Evolutionary conservation across 2,113 vertebrate genomes (phyloP).

Genomic region (Isichthys henryi): DNA sequence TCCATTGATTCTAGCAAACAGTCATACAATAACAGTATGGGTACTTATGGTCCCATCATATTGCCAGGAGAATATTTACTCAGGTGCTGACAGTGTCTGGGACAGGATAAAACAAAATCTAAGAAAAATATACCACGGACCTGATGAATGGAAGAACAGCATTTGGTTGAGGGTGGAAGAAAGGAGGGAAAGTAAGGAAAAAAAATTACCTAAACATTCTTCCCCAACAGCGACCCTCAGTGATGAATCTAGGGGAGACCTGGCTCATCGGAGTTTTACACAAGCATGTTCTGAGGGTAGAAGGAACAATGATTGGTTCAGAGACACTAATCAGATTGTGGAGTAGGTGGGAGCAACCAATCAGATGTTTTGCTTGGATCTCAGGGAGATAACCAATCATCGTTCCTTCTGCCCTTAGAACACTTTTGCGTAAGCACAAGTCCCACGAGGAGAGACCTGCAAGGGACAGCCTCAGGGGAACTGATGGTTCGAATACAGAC

Average conservation of each 20-base stretch:
- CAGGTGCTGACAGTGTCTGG: background rate
- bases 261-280: too few species aligned
- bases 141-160: background rate
- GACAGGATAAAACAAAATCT: background rate
- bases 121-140: background rate
- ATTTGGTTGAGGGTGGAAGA: background rate
- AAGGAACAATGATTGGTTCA: too few species aligned
- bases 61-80: slow-evolving; percentile 3
- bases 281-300: too few species aligned
- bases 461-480: background rate
- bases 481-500: background rate
- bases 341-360: too few species aligned
- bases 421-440: too few species aligned
- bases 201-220: background rate
- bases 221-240: background rate
- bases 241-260: background rate
- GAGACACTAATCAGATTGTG: too few species aligned
- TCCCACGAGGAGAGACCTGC: background rate
- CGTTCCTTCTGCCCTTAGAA: too few species aligned
- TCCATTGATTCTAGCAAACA: background rate
- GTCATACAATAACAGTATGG: background rate
- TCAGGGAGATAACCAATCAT: too few species aligned
- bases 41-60: background rate
- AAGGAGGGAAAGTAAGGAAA: background rate
- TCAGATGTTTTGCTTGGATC: too few species aligned